Evolutionary conservation across 2,797 vertebrate genomes (phyloP), one percentile per base, ranked within the genome.

Genomic region (Darevskia mixta): DNA sequence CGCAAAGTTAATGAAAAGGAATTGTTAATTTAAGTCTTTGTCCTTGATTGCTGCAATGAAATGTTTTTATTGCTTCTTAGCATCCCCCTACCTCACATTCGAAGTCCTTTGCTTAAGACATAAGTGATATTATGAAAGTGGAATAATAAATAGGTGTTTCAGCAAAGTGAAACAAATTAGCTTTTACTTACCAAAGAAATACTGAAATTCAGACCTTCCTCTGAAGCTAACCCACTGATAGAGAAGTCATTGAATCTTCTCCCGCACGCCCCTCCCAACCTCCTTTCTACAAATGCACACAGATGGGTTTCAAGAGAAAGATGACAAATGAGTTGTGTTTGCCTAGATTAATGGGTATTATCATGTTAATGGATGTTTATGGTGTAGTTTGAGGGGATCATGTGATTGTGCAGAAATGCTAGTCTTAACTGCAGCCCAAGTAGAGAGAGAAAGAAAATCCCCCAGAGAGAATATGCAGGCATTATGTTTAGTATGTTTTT

Each of bases 291-390:
- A 90, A 95, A 93, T 18, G 80, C 88, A 93, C 95, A 94, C 95
- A 97, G 95, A 97, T 96, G 96, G 95, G 93, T 95, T 94, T 94
- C 94, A 94, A 92, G 88, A 92, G 96, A 96, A 95, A 96, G 94
- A 96, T 96, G 96, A 96, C 96, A 97, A 97, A 97, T 96, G 96
- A 96, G 95, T 96, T 96, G 95, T 96, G 93, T 97, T 97, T 97
- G 96, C 93, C 73, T 93, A 96, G 96, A 97, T 97, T 97, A 97
- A 97, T 96, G 96, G 91, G 86, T 94, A 97, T 97, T 97, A 97
- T 97, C 96, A 96, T 97, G 96, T 96, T 97, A 97, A 97, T 97
- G 94, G 95, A 83, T 96, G 95, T 94, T 96, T 97, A 96, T 94
- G 95, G 96, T 96, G 95, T 94, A 94, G 94, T 96, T 97, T 96